phyloP scores from a whole-genome alignment of 92 coral and sea anemone species.

The Palythoa heliodiscus region DNA sequence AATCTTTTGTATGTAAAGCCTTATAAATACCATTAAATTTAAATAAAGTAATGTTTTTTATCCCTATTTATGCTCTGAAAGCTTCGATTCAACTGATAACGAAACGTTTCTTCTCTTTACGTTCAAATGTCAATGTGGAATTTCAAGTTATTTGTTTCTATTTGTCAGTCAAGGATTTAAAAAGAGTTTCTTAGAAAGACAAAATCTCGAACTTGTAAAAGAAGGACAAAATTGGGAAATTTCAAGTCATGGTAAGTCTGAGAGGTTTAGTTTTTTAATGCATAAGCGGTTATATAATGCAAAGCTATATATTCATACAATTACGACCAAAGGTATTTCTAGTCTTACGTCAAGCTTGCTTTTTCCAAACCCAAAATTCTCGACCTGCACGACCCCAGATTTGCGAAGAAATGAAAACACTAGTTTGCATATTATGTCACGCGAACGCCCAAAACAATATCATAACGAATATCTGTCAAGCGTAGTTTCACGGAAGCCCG shows the following conservation, averaged over 20 bases:
- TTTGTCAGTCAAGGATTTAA: background rate
- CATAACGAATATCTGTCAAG: background rate
- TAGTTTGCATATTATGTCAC: conserved; percentile 42
- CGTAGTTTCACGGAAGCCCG: background rate
- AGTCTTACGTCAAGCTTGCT: background rate
- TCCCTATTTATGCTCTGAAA: background rate
- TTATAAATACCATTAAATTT: no score
- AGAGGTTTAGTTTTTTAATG: background rate
- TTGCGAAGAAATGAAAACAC: background rate
- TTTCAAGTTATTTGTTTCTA: no score
- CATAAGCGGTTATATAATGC: background rate
- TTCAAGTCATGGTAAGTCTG: background rate
- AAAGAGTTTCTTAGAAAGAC: background rate
- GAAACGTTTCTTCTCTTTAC: no score
- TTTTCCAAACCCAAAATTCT: background rate
- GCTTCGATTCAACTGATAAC: no score
- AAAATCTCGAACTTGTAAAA: background rate
- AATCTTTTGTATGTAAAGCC: background rate
- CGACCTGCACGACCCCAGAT: conserved; percentile 44
- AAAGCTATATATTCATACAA: background rate
- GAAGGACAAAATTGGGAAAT: background rate
- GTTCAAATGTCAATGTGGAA: no score
- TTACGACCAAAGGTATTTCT: background rate
- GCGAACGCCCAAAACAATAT: background rate
- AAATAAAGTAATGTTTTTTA: no score